Conservation (phyloP, 1,140 invertebrate genomes). For the Piezodorus guildinii region DNA sequence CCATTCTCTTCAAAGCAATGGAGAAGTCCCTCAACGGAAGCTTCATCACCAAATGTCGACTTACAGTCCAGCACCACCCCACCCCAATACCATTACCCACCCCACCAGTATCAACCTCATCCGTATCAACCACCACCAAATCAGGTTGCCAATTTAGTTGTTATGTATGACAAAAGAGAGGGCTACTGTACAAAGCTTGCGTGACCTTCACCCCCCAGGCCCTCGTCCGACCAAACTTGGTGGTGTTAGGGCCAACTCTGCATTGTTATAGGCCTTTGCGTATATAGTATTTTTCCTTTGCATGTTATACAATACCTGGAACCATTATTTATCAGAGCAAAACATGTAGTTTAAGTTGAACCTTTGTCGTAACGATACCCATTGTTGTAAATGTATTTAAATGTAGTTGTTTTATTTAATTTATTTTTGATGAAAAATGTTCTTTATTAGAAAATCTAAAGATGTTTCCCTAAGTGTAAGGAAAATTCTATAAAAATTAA, state of each 20-base stretch:
- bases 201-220: conserved; percentile 24
- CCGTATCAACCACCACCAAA: conserved; percentile 13
- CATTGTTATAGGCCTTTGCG: too few species aligned
- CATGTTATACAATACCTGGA: too few species aligned
- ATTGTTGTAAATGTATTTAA: too few species aligned
- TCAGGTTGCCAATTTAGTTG: conserved; percentile 25
- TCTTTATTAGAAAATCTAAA: too few species aligned
- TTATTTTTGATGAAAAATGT: too few species aligned
- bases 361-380: too few species aligned
- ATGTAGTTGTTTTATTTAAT: too few species aligned
- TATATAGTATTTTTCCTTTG: too few species aligned
- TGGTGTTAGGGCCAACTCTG: conserved; percentile 1
- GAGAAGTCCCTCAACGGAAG: conserved; percentile 16
- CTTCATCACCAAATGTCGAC: conserved; percentile 10
- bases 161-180: conserved; percentile 27
- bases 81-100: conserved; percentile 8
- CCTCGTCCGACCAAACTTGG: neutral
- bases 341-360: too few species aligned
- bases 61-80: conserved; percentile 1
- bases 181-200: conserved; percentile 28
- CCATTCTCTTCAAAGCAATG: conserved; percentile 22
- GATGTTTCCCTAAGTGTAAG: too few species aligned
- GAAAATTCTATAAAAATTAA: too few species aligned
- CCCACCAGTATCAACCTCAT: neutral
- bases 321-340: too few species aligned